Evolutionary conservation across 2,888 invertebrate species (phyloP), one percentile per base, ranked within the genome.

Genomic region (Phragmatobia fuliginosa): DNA sequence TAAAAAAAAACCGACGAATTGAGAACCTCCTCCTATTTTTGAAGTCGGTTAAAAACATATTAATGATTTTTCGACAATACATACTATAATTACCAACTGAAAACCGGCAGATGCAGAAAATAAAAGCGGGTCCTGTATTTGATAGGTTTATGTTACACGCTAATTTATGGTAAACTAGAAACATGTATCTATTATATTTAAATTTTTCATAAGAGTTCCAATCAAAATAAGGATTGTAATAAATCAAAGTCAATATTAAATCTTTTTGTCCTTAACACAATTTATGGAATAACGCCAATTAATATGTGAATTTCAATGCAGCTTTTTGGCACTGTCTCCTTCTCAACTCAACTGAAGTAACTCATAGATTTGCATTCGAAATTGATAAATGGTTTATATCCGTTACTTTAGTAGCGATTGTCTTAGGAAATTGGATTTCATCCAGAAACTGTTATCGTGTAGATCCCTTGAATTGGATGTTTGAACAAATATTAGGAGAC

Each of bases 371-470:
- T 80, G 75, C 71, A 80, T 82, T 82, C 78, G 64, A 80, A 82
- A 80, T 80, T 80, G 74, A 75, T 75, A 74, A 80, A 82, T 82
- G 80, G 74, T 80, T 82, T 82, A 82, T 78, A 62, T 71, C 45
- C 66, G 38, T 67, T 52, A 56, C 67, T 60, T 31, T 25, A 49
- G 67, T 31, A 32, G 69, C 70, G 58, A 72, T 70, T 70, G 36
- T 82, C 78, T 80, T 63, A 74, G 71, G 72, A 82, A 82, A 80
- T 82, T 80, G 71, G 69, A 78, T 82, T 82, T 58, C 33, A 56
- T 62, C 68, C 38, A 56, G 65, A 41, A 68, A 21, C 36, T 75
- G 73, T 82, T 72, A 63, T 49, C 58, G 25, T 56, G 62, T 31
- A 14, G 33, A 63, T 56, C 38, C 21, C 21, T 38, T 33, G 41